Evolutionary conservation across 2,888 invertebrate genomes (phyloP), one percentile per base, ranked within the genome.

Genomic region (Lithophane semibrunnea): DNA sequence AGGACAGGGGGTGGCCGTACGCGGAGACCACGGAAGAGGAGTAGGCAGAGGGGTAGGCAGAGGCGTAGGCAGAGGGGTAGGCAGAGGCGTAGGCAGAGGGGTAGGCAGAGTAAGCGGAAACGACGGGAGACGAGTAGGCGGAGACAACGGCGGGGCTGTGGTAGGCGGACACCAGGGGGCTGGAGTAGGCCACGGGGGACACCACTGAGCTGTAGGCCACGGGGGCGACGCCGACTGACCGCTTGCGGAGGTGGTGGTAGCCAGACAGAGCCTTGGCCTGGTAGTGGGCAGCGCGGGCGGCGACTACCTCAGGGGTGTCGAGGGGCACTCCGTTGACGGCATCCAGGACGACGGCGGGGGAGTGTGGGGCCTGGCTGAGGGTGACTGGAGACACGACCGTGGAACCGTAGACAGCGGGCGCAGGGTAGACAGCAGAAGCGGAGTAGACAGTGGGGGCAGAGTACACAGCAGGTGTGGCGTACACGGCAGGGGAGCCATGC

Each of bases 251-350:
- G 75, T 95, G 94, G 88, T 97, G 96, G 37, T 90, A 85, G 42
- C 93, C 94, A 68, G 95, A 92, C 79, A 95, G 89, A 70, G 95
- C 96, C 91, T 96, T 96, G 70, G 96, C 95, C 75, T 95, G 95
- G 93, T 90, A 96, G 92, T 96, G 96, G 13, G 94, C 94, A 69
- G 94, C 94, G 76, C 95, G 96, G 56, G 96, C 97, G 75, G 96
- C 96, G 71, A 97, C 96, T 16, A 97, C 96, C 81, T 96, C 96
- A 82, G 96, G 95, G 24, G 97, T 97, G 89, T 97, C 96, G 69
- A 97, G 92, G 58, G 97, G 96, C 21, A 96, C 96, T 73, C 96
- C 96, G 85, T 94, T 90, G 65, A 94, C 94, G 63, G 96, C 93
- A 71, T 96, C 95, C 88, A 96, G 88, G 56, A 96, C 94, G 37